Evolutionary conservation across 1,140 invertebrate genomes (phyloP).

Genomic region (Zaprionus africanus): DNA sequence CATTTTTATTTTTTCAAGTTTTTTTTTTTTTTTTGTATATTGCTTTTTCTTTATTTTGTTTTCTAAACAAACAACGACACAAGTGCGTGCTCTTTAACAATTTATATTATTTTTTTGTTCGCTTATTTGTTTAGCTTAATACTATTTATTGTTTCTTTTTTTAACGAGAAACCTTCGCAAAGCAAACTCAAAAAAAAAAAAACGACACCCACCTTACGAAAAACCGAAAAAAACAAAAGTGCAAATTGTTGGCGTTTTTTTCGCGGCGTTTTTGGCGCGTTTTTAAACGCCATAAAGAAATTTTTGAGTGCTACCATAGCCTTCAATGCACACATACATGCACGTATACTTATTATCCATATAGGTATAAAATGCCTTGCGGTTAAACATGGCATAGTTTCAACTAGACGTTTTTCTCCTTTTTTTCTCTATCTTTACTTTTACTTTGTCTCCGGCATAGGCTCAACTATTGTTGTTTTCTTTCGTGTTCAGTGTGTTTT

Average conservation of each 20-base stretch:
- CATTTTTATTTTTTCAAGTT: conserved; percentile 33
- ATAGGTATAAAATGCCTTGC: conserved; percentile 34
- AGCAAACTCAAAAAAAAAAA: conserved; percentile 29
- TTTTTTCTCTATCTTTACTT: conserved; percentile 22
- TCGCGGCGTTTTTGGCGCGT: conserved; percentile 25
- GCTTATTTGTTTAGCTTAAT: conserved; percentile 47
- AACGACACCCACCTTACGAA: conserved; percentile 40
- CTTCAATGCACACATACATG: conserved; percentile 14
- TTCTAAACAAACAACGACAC: conserved; percentile 51
- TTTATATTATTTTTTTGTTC: conserved; percentile 32
- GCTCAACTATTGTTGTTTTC: conserved; percentile 19
- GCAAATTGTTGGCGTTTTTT: conserved; percentile 27
- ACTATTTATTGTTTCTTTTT: conserved; percentile 35
- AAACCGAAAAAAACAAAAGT: conserved; percentile 15
- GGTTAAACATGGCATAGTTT: conserved; percentile 45
- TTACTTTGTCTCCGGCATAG: conserved; percentile 40
- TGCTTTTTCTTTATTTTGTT: conserved; percentile 20
- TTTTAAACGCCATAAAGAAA: conserved; percentile 44
- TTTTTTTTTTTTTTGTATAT: background rate
- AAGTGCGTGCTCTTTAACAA: conserved; percentile 58
- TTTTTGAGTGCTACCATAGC: conserved; percentile 19
- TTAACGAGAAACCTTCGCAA: conserved; percentile 33
- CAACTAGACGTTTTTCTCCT: conserved; percentile 10
- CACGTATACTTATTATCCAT: background rate
- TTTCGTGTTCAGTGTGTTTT: conserved; percentile 5